Conservation (phyloP, 2,797 vertebrate genomes). For the Sebastes trivittatus region DNA sequence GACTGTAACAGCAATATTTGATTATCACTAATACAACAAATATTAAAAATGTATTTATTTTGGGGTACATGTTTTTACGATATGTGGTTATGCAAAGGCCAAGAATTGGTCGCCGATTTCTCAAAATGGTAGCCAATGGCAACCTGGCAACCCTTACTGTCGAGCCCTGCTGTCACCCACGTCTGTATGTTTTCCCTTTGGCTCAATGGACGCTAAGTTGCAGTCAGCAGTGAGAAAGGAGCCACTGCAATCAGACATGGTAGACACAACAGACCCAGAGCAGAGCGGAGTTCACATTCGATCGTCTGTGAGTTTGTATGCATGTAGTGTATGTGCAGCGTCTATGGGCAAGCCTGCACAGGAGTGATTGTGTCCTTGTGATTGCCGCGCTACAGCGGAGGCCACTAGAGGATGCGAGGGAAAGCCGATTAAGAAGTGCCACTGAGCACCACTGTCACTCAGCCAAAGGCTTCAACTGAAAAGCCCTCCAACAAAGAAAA, state of each 20-base stretch:
- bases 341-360: slow-evolving; percentile 39
- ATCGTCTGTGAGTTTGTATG: slow-evolving; percentile 17
- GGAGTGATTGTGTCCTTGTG: slow-evolving; percentile 63
- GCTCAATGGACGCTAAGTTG: not conserved
- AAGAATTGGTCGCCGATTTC: too few species aligned
- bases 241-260: not conserved
- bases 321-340: not conserved
- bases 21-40: not conserved
- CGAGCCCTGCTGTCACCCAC: not conserved
- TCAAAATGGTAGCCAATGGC: not conserved
- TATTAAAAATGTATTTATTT: not conserved
- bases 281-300: not conserved
- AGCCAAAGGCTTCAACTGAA: slow-evolving; percentile 57
- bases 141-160: not conserved
- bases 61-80: too few species aligned
- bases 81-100: too few species aligned
- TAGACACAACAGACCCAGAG: not conserved
- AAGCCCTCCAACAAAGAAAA: slow-evolving; percentile 49
- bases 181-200: slow-evolving; percentile 1
- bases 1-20: not conserved
- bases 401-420: slow-evolving; percentile 60
- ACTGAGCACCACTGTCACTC: slow-evolving; percentile 61
- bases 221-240: not conserved
- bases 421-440: slow-evolving; percentile 78
- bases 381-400: slow-evolving; percentile 53